Percentiles rank a stretch among this genome's conserved stretches.
Conservation (phyloP, 2,888 invertebrate genomes). For the Lepidochrysops patricia region DNA sequence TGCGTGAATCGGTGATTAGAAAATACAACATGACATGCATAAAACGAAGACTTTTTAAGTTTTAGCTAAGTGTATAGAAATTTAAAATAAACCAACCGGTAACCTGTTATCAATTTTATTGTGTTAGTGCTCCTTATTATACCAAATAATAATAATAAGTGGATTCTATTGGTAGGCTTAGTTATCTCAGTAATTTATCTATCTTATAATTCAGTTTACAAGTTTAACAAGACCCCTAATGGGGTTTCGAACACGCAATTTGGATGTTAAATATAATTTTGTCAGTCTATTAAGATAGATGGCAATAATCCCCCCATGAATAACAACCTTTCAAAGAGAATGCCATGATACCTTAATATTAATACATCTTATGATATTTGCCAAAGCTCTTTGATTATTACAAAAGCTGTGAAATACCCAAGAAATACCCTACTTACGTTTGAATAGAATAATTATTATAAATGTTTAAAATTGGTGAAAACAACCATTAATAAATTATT, state of each 20-base stretch:
- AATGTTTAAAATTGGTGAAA: too few species aligned
- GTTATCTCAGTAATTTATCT: constrained; percentile 11
- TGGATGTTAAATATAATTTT: constrained; percentile 15
- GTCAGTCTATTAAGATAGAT: constrained; percentile 1
- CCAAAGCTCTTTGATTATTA: not conserved
- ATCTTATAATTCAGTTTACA: constrained; percentile 12
- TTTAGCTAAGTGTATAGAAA: too few species aligned
- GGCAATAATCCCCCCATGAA: not conserved
- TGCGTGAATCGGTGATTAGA: too few species aligned
- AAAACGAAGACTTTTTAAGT: too few species aligned
- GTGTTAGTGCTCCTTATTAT: not conserved
- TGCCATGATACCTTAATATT: not conserved
- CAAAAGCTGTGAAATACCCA: not conserved
- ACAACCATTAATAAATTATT: too few species aligned
- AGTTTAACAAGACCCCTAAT: constrained; percentile 15
- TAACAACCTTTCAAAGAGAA: not conserved
- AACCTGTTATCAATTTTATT: not conserved
- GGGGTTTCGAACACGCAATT: constrained; percentile 18
- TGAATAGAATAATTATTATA: too few species aligned
- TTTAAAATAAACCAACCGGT: too few species aligned
- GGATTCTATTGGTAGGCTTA: not conserved
- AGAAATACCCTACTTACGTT: too few species aligned
- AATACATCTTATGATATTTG: not conserved
- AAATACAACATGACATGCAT: too few species aligned
- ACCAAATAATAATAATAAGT: not conserved